A percentile compares a stretch with the other conserved stretches of the same genome.
Evolutionary conservation across 1,140 invertebrate genomes (phyloP).

Genomic region (Rhopalosiphum maidis): DNA sequence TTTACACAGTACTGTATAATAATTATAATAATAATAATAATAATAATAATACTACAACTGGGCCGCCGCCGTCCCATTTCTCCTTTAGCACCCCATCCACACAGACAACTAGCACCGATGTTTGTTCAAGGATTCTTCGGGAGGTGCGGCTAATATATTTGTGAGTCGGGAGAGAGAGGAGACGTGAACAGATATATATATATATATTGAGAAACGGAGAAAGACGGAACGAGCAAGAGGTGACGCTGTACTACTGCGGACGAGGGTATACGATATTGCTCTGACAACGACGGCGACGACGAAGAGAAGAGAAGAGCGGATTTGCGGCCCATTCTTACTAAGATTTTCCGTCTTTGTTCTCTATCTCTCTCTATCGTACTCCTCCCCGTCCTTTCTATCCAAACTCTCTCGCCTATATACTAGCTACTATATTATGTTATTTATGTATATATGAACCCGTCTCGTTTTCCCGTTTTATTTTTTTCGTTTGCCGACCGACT

Average conservation of each 20-base stretch:
- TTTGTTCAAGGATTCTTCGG: constrained; percentile 38
- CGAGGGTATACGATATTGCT: neutral
- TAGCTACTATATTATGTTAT: neutral
- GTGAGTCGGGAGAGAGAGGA: neutral
- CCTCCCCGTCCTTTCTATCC: neutral
- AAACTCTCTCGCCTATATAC: neutral
- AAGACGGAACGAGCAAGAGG: neutral
- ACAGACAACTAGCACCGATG: neutral
- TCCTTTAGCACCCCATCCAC: neutral
- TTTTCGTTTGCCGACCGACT: neutral
- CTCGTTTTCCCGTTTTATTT: neutral
- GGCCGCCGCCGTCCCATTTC: neutral
- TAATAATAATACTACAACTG: neutral
- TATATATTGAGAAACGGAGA: neutral
- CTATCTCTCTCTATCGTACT: neutral
- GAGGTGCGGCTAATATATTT: neutral
- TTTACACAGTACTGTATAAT: constrained; percentile 17
- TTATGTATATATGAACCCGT: neutral
- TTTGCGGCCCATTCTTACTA: neutral
- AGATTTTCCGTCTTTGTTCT: constrained; percentile 27
- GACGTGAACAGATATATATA: neutral
- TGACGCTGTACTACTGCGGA: neutral
- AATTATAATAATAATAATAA: constrained; percentile 9
- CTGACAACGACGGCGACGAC: neutral
- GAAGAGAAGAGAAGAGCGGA: neutral